Percentiles rank a stretch among this genome's conserved stretches.
phyloP scores from a whole-genome alignment of 2,113 vertebrate species.

The Hemichromis elongatus region DNA sequence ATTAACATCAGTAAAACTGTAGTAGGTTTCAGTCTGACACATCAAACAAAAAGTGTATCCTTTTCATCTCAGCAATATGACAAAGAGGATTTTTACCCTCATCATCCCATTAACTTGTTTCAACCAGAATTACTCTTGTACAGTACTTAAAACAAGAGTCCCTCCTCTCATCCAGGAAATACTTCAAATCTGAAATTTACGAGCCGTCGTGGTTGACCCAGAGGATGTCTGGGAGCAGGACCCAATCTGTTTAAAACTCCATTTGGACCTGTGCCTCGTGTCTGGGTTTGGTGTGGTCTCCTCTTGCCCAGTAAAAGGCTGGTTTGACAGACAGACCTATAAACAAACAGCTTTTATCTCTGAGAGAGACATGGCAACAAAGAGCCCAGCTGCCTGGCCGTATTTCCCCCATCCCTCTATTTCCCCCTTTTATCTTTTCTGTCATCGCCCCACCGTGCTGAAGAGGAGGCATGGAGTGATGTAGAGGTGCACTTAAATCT shows the following conservation, averaged over 20 bases:
- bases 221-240: neutral
- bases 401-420: conserved; percentile 34
- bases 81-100: neutral
- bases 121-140: neutral
- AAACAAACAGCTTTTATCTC: conserved; percentile 69
- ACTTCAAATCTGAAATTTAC: conserved; percentile 8
- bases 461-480: conserved; percentile 19
- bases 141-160: neutral
- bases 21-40: neutral
- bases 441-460: conserved; percentile 43
- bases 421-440: conserved; percentile 65
- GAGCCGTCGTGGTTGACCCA: neutral
- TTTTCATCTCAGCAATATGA: neutral
- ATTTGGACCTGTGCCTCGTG: conserved; percentile 49
- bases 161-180: neutral
- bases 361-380: conserved; percentile 63
- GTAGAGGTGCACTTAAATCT: conserved; percentile 32
- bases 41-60: neutral
- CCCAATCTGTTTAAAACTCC: conserved; percentile 46
- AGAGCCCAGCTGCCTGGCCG: conserved; percentile 64
- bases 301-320: conserved; percentile 39
- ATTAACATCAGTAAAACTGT: neutral
- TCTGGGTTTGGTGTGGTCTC: conserved; percentile 12
- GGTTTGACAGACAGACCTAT: conserved; percentile 60
- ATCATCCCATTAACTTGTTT: neutral